A percentile compares a stretch with the other conserved stretches of the same genome.
Evolutionary conservation across 2,888 invertebrate genomes (phyloP).

Genomic region (Agapostemon virescens): DNA sequence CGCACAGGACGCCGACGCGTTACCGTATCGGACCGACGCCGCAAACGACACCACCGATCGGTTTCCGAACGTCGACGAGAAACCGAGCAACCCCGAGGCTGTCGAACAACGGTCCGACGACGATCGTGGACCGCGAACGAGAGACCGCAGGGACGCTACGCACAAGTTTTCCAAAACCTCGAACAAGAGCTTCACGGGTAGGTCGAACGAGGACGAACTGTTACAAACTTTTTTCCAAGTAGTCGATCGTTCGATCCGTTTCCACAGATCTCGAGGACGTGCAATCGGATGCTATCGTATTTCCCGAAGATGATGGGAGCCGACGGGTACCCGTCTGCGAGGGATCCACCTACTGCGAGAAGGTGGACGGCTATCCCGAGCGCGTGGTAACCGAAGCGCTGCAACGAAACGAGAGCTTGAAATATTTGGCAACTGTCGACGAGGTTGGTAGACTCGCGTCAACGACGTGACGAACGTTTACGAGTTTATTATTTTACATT

Average conservation of each 20-base stretch:
- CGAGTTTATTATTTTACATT: neutral
- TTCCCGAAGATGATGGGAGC: conserved; percentile 63
- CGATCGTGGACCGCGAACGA: neutral
- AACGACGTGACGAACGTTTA: neutral
- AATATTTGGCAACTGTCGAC: conserved; percentile 65
- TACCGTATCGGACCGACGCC: neutral
- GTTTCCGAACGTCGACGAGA: neutral
- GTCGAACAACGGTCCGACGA: neutral
- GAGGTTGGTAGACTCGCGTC: conserved; percentile 52
- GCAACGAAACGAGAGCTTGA: conserved; percentile 64
- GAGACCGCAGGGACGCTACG: neutral
- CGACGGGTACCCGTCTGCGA: conserved; percentile 58
- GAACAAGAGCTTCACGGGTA: neutral
- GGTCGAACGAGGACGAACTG: neutral
- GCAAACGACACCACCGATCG: neutral
- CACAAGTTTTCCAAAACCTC: neutral
- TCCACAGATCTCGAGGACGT: neutral
- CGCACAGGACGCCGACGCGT: neutral
- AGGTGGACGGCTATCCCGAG: conserved; percentile 67
- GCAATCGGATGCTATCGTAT: conserved; percentile 66
- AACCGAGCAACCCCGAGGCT: neutral
- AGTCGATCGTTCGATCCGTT: too few species aligned
- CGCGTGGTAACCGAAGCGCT: conserved; percentile 65
- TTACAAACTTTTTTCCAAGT: too few species aligned
- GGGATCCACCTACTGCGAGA: conserved; percentile 70